Evolutionary conservation across 35 echinoderm and acorn worm genomes (phyloP), one percentile per base, ranked within the genome.

Genomic region (Eucidaris tribuloides): DNA sequence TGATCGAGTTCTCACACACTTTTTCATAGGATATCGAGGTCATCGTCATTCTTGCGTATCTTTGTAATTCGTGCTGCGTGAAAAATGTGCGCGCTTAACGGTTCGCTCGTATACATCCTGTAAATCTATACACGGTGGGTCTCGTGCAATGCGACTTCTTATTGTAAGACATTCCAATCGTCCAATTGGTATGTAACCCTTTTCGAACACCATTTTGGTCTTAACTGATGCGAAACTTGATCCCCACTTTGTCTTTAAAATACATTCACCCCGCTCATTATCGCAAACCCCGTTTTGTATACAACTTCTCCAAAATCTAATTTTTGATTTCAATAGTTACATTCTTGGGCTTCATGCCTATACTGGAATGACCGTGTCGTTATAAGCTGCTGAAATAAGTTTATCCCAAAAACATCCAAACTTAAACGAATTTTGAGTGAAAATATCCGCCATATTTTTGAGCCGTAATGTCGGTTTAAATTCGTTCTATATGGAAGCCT

Each of bases 241-340:
- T 45, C 28, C 77, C 77, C 5, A 41, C 46, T 35, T 77, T 32
- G 71, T 11, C 5, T 39, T 79, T 4, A 9, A 52, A 79, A 14
- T 19, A 15, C 14, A 50, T 58, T 11, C 6, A n/a, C n/a, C 40
- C 68, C 3, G 4, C 7, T 37, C 15, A 15, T 32, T 3, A 41
- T n/a, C 24, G 23, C 3, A 39, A 15, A 24, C 23, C 28, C 20
- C 52, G 46, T 39, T 22, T 22, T 39, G 9, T 9, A 52, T 79
- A 79, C 44, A 79, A 29, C 28, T 19, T 54, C 28, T 79, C 42
- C 48, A 22, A 39, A 45, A 54, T 27, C 27, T 79, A 20, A 23
- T 41, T 46, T 32, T 79, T 39, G 52, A 50, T 79, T 9, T 79
- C 42, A 57, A 79, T 58, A 22, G 4, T 79, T 52, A 56, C 42